Base-by-base conservation (phyloP, 2,797 vertebrate species). In the Oreonectes daqikongensis region DNA sequence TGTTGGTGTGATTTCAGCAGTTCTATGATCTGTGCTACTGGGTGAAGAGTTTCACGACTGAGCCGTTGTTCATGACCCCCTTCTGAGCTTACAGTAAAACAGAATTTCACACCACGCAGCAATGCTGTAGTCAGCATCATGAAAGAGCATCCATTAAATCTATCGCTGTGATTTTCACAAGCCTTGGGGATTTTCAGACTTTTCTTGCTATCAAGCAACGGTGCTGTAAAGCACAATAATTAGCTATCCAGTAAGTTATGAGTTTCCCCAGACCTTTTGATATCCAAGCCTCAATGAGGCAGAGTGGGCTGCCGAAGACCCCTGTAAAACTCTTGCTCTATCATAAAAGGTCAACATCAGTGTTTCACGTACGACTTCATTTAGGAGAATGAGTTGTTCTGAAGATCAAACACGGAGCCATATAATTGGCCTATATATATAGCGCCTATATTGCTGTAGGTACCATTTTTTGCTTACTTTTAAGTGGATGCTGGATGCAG, bases 151-250 rank as follows among this genome's bases (percentile, higher is more conserved):
- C 32, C 60, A 84, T 84, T 78, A 80, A 80, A 81, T 69, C 71
- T 28, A 72, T 75, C 53, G 59, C 69, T 81, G 53, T 82, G 79
- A 86, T 89, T 85, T 77, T 85, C 83, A 87, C 84, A 65, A 82
- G 84, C 83, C 79, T 75, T 74, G 80, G 82, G 84, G 85, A 83
- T 85, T 76, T 80, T 64, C 38, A n/a, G 78, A 59, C 59, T 69
- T 82, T 67, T 32, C 63, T 79, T 48, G 17, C 69, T 64, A 86
- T 80, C 68, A 80, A 79, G 78, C 44, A 72, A 38, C 26, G 42
- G 68, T 84, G 72, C 35, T 55, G 81, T 84, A 86, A 86, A 88
- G 82, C 57, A 83, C 83, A 82, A 80, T 83, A 85, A 89, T 89
- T 87, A 86, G 59, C 72, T 81, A n/a, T 75, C 35, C 35, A 48